Evolutionary conservation across 2,888 invertebrate genomes (phyloP).

Genomic region (Urechis unicinctus): DNA sequence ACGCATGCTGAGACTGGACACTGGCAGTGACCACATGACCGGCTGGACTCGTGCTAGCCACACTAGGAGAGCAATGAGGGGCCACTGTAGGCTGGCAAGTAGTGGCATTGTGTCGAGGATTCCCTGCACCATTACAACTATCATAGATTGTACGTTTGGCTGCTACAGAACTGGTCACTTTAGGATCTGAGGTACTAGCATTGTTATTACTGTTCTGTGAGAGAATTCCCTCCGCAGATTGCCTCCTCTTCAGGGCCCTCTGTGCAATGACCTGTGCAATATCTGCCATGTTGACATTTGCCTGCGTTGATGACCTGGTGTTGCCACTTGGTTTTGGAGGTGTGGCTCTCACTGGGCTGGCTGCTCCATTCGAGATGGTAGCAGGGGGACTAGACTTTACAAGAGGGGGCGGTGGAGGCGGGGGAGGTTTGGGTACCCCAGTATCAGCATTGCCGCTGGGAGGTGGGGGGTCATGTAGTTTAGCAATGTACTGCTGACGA

Average conservation of each 20-base stretch:
- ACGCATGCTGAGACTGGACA: no score
- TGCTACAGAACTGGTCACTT: not conserved
- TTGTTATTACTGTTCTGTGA: constrained; percentile 1
- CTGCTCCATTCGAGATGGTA: not conserved
- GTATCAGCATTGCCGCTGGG: not conserved
- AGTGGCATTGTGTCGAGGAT: not conserved
- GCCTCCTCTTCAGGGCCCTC: constrained; percentile 10
- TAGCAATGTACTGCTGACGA: constrained; percentile 35
- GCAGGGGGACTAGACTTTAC: not conserved
- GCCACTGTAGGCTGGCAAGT: no score
- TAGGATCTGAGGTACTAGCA: not conserved
- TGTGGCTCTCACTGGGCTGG: not conserved
- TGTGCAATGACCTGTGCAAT: constrained; percentile 13
- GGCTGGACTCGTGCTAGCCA: not conserved
- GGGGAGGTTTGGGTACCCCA: not conserved
- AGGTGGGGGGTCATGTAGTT: constrained; percentile 11
- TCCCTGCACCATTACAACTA: no score
- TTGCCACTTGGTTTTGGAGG: not conserved
- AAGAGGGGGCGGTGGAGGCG: constrained; percentile 3
- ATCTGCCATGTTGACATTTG: not conserved
- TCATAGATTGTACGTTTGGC: no score
- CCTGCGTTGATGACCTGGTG: no score
- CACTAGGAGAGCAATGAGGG: no score
- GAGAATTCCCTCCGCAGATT: not conserved
- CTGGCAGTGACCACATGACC: not conserved